phyloP scores from a whole-genome alignment of 2,797 vertebrate genomes.

The Geotrypetes seraphini region DNA sequence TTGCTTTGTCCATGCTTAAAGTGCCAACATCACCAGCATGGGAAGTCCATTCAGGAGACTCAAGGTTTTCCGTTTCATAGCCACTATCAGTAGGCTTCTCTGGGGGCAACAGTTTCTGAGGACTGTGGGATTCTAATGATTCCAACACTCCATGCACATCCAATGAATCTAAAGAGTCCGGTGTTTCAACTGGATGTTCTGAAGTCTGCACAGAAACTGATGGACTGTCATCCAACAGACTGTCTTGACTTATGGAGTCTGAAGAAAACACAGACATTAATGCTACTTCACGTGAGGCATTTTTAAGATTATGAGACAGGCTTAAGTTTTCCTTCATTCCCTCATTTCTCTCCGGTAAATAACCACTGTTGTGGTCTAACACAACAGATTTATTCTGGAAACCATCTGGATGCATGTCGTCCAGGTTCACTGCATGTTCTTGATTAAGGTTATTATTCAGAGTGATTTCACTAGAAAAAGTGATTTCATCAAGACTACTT shows the following conservation, averaged over 20 bases:
- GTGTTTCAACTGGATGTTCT: slow-evolving; percentile 71
- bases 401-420: slow-evolving; percentile 3
- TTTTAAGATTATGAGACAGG: slow-evolving; percentile 21
- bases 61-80: slow-evolving; percentile 95
- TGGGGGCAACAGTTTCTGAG: slow-evolving; percentile 74
- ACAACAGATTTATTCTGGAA: background rate
- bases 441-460: background rate
- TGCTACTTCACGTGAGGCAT: slow-evolving; percentile 34
- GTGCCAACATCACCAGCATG: slow-evolving; percentile 54
- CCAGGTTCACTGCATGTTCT: slow-evolving; percentile 1
- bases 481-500: background rate
- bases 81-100: slow-evolving; percentile 94
- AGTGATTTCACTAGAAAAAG: background rate
- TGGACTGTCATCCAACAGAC: slow-evolving; percentile 76
- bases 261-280: slow-evolving; percentile 61
- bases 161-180: slow-evolving; percentile 83
- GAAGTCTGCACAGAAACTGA: slow-evolving; percentile 53
- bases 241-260: slow-evolving; percentile 83
- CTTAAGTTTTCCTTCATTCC: slow-evolving; percentile 1
- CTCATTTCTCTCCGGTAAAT: slow-evolving; percentile 40
- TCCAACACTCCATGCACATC: slow-evolving; percentile 70
- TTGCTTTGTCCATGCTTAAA: slow-evolving; percentile 40
- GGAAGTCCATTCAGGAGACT: slow-evolving; percentile 95
- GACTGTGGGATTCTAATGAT: slow-evolving; percentile 51
- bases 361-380: slow-evolving; percentile 10